phyloP scores from a whole-genome alignment of 2,888 invertebrate species.

The Deilephila elpenor region DNA sequence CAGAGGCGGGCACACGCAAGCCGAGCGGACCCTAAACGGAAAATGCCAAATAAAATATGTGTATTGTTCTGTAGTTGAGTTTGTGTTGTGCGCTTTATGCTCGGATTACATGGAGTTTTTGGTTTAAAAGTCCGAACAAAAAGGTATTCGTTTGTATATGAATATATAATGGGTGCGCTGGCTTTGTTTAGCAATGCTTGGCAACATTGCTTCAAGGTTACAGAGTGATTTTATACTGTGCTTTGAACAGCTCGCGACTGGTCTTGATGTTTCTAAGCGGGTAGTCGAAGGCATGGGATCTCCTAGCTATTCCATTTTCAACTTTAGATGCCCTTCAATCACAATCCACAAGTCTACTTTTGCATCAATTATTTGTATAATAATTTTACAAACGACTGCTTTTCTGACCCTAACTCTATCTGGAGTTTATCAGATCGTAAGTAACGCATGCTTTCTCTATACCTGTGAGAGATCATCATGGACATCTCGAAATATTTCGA shows the following conservation, averaged over 20 bases:
- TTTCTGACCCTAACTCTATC: no score
- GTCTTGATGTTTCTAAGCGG: neutral
- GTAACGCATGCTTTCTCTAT: no score
- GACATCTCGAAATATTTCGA: neutral
- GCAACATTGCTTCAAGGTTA: constrained; percentile 29
- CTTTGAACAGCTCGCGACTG: neutral
- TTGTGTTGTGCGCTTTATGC: constrained; percentile 19
- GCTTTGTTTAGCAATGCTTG: constrained; percentile 38
- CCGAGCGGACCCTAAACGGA: constrained; percentile 13
- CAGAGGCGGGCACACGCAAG: constrained; percentile 33
- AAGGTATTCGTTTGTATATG: constrained; percentile 18
- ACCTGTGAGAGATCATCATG: no score
- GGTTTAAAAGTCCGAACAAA: constrained; percentile 24
- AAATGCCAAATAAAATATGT: constrained; percentile 27
- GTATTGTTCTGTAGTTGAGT: constrained; percentile 27
- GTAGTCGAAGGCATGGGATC: neutral
- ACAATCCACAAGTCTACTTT: no score
- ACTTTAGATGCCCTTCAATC: no score
- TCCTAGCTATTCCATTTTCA: neutral
- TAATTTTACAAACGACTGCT: no score
- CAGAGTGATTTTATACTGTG: neutral
- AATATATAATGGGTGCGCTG: constrained; percentile 27
- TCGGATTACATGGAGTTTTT: constrained; percentile 25
- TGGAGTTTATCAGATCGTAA: no score
- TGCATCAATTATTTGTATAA: no score